Evolutionary conservation across 2,888 invertebrate species (phyloP), one percentile per base, ranked within the genome.

Genomic region (Tiliacea citrago): DNA sequence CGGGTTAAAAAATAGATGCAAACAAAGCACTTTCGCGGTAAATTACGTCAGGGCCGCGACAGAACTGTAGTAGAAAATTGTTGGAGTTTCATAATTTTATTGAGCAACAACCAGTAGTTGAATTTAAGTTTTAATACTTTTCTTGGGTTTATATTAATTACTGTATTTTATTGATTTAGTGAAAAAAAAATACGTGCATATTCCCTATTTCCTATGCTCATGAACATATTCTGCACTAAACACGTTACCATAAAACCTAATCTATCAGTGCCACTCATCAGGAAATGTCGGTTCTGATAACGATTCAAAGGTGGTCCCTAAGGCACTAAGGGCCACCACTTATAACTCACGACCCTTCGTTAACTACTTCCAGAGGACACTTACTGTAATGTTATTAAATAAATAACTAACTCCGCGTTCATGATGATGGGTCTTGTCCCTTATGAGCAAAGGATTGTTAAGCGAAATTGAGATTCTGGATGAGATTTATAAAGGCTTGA

Each of bases 311-410:
- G 55, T 79, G 24, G 42, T 81, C 73, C 71, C 57, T 21, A 55
- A 67, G 71, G 65, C 24, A 21, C 29, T 47, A 39, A 61, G 53
- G 73, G 67, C 47, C 58, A 57, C 45, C 62, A 39, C 66, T 72
- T 68, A 73, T 58, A 68, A 60, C 70, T 71, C 47, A 60, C 45
- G 47, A 69, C 69, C 72, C 71, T 71, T 68, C 6, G 47, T 51
- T 66, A 29, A 29, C 29, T 29, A 61, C 42, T 60, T 57, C 51
- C 49, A 55, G 35, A 45, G 65, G 66, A 86, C 68, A 71, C 29
- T 80, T 47, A 29, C 49, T 61, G 29, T 62, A 45, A 79, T 75
- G 68, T 75, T 66, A 69, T 69, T 73, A 72, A 55, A 77, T 77
- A 77, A 73, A 84, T 75, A 77, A 69, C 51, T 60, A 61, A 72